Base-by-base conservation (phyloP, 30 jellyfish, hydroid and myxozoan species). In the Pseudorhiza aurosa region DNA sequence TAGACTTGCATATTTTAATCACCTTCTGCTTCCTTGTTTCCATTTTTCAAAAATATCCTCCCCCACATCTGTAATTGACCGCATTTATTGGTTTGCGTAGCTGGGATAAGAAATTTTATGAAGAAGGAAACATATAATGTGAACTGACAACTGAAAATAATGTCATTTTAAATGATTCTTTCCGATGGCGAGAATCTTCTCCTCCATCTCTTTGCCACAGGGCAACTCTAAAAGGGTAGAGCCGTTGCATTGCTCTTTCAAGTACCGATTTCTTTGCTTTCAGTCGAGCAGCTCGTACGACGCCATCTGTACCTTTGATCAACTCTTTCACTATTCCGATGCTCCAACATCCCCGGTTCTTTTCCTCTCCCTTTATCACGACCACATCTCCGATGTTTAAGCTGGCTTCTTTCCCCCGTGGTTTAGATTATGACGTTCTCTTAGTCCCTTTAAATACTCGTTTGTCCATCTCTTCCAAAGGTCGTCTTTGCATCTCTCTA, bases 391-490 rank as follows among this genome's bases (percentile, higher is more conserved):
- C 92, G 1, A 1, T 15, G 31, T 57, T 49, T 9, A 50, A 22
- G 26, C 75, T 22, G n/a, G n/a, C 35, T 50, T 25, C 65, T 60
- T 70, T 51, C 32, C 49, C 51, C 35, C 22, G 62, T 71, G 58
- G 40, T 43, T 55, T 46, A 70, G n/a, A 44, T 77, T 51, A 60
- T 87, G 97, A 24, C 94, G 24, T 57, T 79, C 97, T 25, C 94
- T 42, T 5, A 87, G 89, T 19, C 64, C 18, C 65, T 44, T 67
- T 28, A 78, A 68, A 62, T 87, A 77, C 77, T 79, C 93, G 24
- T 45, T 21, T 44, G 71, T 12, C 94, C 97, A 88, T 35, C 97
- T 45, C 43, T 62, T 30, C 97, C 97, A 88, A 29, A 42, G 60
- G 32, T 43, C 37, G 30, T 87, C 71, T 60, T 70, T 87, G 81